Conservation (phyloP, 2,113 vertebrate genomes). For the Odocoileus hemionus region DNA sequence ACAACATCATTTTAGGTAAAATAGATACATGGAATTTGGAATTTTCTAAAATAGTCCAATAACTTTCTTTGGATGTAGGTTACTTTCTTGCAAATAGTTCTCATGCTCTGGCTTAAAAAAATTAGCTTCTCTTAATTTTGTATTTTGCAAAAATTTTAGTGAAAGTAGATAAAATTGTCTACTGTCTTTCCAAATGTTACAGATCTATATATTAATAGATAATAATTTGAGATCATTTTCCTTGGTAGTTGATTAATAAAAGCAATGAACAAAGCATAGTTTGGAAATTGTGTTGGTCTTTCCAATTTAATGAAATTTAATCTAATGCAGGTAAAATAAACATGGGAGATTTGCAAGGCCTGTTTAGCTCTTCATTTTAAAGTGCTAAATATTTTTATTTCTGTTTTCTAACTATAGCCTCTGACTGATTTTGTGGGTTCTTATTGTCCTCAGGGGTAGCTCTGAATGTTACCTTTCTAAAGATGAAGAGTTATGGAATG, state of each 20-base stretch:
- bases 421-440: neutral
- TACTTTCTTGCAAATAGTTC: neutral
- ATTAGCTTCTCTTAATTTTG: neutral
- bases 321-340: neutral
- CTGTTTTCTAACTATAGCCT: neutral
- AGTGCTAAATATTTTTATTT: slow-evolving; percentile 19
- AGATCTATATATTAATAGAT: neutral
- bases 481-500: slow-evolving; percentile 50
- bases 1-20: slow-evolving; percentile 31
- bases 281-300: neutral
- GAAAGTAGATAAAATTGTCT: slow-evolving; percentile 12
- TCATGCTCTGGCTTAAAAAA: neutral
- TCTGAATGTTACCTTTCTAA: slow-evolving; percentile 44
- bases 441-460: neutral
- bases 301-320: slow-evolving; percentile 13
- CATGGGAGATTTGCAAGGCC: neutral
- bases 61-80: neutral
- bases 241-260: neutral
- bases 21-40: neutral
- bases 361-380: slow-evolving; percentile 6
- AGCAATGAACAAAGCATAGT: neutral
- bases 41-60: neutral
- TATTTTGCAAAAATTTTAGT: slow-evolving; percentile 10
- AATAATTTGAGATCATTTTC: neutral
- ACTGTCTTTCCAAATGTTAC: neutral